A percentile compares a stretch with the other conserved stretches of the same genome.
Evolutionary conservation across 2,113 vertebrate genomes (phyloP).

Genomic region (Entomyzon cyanotis): DNA sequence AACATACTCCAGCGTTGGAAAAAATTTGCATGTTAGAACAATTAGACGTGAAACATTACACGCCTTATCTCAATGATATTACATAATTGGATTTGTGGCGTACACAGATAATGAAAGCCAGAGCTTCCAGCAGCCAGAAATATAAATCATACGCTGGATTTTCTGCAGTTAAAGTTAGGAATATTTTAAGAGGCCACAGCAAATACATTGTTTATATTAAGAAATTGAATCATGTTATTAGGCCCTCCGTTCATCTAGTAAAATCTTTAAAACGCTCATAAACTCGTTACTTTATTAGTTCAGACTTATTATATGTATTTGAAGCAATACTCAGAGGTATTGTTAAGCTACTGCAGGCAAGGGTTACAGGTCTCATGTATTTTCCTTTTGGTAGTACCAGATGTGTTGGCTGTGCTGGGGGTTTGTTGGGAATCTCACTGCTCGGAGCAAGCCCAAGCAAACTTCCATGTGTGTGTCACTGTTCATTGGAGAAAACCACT

Average conservation of each 20-base stretch:
- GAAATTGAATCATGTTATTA: slow-evolving; percentile 63
- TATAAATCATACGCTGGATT: slow-evolving; percentile 13
- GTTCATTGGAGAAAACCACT: neutral
- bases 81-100: slow-evolving; percentile 19
- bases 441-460: neutral
- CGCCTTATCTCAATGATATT: slow-evolving; percentile 23
- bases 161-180: slow-evolving; percentile 5
- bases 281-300: slow-evolving; percentile 76
- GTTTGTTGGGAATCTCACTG: neutral
- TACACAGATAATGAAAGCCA: slow-evolving; percentile 33
- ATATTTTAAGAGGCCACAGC: slow-evolving; percentile 47
- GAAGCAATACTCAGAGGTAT: slow-evolving; percentile 74
- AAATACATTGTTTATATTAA: slow-evolving; percentile 61
- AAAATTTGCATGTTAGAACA: slow-evolving; percentile 56
- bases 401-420: neutral
- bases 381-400: slow-evolving; percentile 33
- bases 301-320: slow-evolving; percentile 72
- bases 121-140: slow-evolving; percentile 26
- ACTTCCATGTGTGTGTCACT: neutral
- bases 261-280: slow-evolving; percentile 80
- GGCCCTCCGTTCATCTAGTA: slow-evolving; percentile 74
- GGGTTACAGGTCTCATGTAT: slow-evolving; percentile 38
- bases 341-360: slow-evolving; percentile 75
- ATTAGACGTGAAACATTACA: slow-evolving; percentile 48
- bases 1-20: accelerated